Evolutionary conservation across 2,113 vertebrate genomes (phyloP), one percentile per base, ranked within the genome.

Genomic region (Oryzias woworae): DNA sequence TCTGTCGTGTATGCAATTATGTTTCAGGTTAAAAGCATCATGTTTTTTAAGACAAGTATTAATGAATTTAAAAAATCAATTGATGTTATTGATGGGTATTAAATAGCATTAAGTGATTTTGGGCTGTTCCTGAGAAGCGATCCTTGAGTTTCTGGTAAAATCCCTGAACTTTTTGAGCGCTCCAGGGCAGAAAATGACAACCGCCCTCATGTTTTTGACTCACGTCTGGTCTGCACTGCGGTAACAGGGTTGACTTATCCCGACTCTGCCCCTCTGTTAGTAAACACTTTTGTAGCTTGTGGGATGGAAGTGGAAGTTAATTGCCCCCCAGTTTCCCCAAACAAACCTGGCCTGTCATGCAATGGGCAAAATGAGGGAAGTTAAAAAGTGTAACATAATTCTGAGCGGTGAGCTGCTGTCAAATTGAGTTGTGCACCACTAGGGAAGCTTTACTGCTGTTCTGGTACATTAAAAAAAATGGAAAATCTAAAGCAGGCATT

Each of bases 1-100:
- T 47, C 78, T 77, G 80, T 64, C 3, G 28, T 69, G 78, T 83
- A 61, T 76, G 52, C 51, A 41, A 18, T 58, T 54, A 49, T 44
- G 70, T 48, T 71, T 36, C 36, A 36, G 8, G 8, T 36, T 10
- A 36, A 36, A 12, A 12, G 8, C 10, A 36, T 36, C 3, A 36
- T 2, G 12, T 10, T 2, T 10, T 36, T 10, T 1, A 1, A 28
- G 6, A 28, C 26, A 28, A 36, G 36, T 2, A 12, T 2, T 12
- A 12, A 12, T 12, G 8, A 10, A 12, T 36, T 36, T 1, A 36
- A 36, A 36, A 12, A 36, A 36, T 36, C 36, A 36, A n/a, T n/a
- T n/a, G n/a, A n/a, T 36, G 8, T 36, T 36, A 36, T 8, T 36
- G 31, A 36, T 1, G 10, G 10, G 36, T 36, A 36, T 36, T 36